Conservation (phyloP, 2,797 vertebrate genomes). For the Pseudochirops cupreus region DNA sequence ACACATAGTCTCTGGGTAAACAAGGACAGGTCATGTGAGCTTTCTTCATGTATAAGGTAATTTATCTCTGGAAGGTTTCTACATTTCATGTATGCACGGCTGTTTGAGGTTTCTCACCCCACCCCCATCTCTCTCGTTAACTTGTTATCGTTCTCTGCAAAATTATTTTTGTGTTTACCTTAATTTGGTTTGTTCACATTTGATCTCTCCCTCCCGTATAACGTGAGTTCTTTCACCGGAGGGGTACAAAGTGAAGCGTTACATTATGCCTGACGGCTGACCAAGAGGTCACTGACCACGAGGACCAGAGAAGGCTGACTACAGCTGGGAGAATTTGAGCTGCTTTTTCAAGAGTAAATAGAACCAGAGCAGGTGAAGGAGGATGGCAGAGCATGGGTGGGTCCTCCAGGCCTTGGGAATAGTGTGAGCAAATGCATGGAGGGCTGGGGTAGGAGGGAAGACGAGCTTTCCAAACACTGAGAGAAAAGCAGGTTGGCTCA, state of each 20-base stretch:
- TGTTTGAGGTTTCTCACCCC: neutral
- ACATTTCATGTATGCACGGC: no score
- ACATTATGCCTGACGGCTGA: neutral
- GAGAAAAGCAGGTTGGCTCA: neutral
- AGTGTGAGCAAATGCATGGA: no score
- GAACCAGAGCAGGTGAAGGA: neutral
- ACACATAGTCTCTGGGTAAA: neutral
- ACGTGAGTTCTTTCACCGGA: neutral
- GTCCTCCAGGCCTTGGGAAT: no score
- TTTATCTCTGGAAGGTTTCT: no score
- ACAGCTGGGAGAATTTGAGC: neutral
- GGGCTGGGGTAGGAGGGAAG: neutral
- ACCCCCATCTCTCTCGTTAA: neutral
- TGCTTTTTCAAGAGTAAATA: neutral
- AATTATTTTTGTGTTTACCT: neutral
- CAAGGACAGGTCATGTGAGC: neutral
- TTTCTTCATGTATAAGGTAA: neutral
- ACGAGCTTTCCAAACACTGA: neutral
- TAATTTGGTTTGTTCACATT: neutral
- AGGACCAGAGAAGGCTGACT: neutral
- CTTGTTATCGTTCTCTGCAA: neutral
- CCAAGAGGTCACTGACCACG: neutral
- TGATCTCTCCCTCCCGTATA: neutral
- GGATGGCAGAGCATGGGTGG: no score
- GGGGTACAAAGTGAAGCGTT: neutral